Evolutionary conservation across 2,888 invertebrate species (phyloP).

Genomic region (Cancer borealis): DNA sequence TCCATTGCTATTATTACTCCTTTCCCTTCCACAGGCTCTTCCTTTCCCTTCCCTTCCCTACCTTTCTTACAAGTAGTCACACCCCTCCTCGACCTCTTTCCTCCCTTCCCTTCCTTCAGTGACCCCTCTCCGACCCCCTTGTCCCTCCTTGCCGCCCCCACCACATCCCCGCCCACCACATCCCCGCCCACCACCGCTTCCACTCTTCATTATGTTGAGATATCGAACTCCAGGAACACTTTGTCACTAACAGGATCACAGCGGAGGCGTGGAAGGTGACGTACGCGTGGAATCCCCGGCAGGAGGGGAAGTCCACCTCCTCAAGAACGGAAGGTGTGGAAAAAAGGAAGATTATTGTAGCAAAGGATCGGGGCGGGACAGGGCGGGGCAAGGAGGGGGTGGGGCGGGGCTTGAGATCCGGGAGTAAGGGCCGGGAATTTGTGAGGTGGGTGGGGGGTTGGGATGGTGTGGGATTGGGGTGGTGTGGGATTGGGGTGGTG

Average conservation of each 20-base stretch:
- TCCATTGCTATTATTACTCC: not conserved
- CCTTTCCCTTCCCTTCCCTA: not conserved
- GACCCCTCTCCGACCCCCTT: not conserved
- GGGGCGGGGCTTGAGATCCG: constrained; percentile 19
- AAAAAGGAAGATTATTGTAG: not conserved
- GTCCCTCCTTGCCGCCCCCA: not conserved
- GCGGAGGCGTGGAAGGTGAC: not conserved
- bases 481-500: not conserved
- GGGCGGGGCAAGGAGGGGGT: not conserved
- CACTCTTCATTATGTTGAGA: constrained; percentile 12
- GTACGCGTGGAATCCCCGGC: not conserved
- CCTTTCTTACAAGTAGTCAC: not conserved
- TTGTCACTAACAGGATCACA: not conserved
- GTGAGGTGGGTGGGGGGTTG: not conserved
- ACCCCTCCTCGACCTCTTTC: not conserved
- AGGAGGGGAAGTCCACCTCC: constrained; percentile 16
- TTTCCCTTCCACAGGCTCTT: not conserved
- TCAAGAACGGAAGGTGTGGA: not conserved
- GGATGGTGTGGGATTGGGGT: not conserved
- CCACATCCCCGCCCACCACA: not conserved
- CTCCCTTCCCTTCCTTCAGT: not conserved
- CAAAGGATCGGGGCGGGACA: not conserved
- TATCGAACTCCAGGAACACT: constrained; percentile 25
- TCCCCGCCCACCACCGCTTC: not conserved
- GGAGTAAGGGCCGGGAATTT: constrained; percentile 30